phyloP scores from a whole-genome alignment of 2,113 vertebrate genomes.

The Phalacrocorax brasilianus region DNA sequence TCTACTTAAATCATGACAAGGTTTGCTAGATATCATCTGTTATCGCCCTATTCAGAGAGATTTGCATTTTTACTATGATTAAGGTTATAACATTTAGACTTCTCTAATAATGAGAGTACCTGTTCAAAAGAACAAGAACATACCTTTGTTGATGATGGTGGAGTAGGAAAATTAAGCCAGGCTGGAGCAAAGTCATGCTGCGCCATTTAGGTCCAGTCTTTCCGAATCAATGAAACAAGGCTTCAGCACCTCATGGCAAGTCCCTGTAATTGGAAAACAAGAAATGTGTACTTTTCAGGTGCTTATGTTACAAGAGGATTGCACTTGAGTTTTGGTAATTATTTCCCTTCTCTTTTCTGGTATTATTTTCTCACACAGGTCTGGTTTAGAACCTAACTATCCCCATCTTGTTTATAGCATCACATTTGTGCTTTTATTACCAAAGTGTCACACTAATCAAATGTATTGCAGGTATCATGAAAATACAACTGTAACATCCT shows the following conservation, averaged over 20 bases:
- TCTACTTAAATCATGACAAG: neutral
- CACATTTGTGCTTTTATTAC: neutral
- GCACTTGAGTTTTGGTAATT: neutral
- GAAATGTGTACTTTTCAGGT: neutral
- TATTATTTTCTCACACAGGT: neutral
- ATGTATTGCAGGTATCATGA: neutral
- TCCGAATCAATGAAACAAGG: slow-evolving; percentile 71
- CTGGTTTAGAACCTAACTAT: neutral
- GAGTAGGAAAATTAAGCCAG: slow-evolving; percentile 86
- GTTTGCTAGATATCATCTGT: neutral
- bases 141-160: slow-evolving; percentile 80
- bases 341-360: neutral
- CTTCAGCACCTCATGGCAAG: slow-evolving; percentile 81
- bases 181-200: slow-evolving; percentile 88
- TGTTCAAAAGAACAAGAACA: neutral
- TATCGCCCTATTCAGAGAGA: neutral
- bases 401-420: neutral
- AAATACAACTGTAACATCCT: neutral
- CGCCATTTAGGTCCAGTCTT: slow-evolving; percentile 85
- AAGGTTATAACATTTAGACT: neutral
- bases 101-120: neutral
- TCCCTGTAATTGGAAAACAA: slow-evolving; percentile 61
- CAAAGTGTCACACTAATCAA: neutral
- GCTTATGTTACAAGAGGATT: neutral
- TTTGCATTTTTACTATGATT: neutral